Evolutionary conservation across 2,888 invertebrate species (phyloP), one percentile per base, ranked within the genome.

Genomic region (Dilophus febrilis): DNA sequence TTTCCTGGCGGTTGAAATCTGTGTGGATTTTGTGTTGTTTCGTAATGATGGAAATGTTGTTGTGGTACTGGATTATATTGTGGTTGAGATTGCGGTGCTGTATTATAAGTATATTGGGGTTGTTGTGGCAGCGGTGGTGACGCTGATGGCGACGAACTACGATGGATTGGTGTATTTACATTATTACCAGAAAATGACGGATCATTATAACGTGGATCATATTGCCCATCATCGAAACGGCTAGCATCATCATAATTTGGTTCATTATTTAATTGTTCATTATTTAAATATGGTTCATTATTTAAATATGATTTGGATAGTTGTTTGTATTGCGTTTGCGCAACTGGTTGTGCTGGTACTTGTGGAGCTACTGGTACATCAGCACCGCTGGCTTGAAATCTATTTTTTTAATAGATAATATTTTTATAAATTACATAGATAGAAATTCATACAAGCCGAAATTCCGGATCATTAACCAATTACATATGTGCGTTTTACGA

Each of bases 1-100:
- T 86, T 85, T 49, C 87, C 87, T 26, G 86, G 85, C 39, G 84
- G 85, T 58, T 78, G 80, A 67, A 83, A 84, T 51, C 78, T 72
- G 53, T 74, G 71, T 16, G 84, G 80, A 22, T 74, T 65, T 45
- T 72, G 78, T 40, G 84, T 84, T 40, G 75, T 72, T 42, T 65
- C 58, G 41, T 62, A 60, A 44, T 70, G 67, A 28, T 45, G 40
- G 35, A 57, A 55, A 44, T 48, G 52, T 40, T 49, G 47, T 46
- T 52, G 52, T 32, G 52, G 50, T 41, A 55, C 50, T 34, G 51
- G 47, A 46, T 51, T 50, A 44, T 43, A 50, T 48, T 56, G 52
- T 41, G 46, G 47, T 42, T 51, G 44, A 40, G 48, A 46, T 53
- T 63, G 63, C 46, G 66, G 66, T 46, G 12, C 72, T 61, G 46